Conservation (phyloP, 37 sponge, comb jelly and placozoan genomes). For the Dysidea cf. avara region DNA sequence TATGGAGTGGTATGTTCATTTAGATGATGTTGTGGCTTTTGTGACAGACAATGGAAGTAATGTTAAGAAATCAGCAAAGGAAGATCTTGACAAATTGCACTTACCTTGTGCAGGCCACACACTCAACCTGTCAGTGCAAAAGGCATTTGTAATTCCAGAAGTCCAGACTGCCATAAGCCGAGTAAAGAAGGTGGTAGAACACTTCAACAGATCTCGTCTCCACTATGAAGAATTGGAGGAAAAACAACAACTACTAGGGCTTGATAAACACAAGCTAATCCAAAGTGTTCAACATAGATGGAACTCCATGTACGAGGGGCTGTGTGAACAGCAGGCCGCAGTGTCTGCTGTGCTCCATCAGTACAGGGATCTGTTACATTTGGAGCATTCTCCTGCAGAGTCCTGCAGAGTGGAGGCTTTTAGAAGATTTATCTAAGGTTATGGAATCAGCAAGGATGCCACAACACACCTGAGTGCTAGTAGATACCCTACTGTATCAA, state of each 20-base stretch:
- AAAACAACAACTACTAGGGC: too few relatives aligned
- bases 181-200: not conserved
- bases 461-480: conserved; percentile 19
- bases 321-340: conserved; percentile 33
- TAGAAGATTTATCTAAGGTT: conserved; percentile 13
- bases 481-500: conserved; percentile 9
- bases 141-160: not conserved
- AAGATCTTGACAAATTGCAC: conserved; percentile 9
- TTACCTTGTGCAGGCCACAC: conserved; percentile 31
- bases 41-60: conserved; percentile 29
- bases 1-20: too few relatives aligned
- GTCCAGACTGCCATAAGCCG: not conserved
- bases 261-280: conserved; percentile 23
- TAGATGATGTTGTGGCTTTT: conserved; percentile 12
- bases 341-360: conserved; percentile 14
- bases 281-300: too few relatives aligned
- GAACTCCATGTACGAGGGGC: conserved; percentile 16
- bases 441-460: conserved; percentile 16
- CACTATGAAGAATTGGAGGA: conserved; percentile 5
- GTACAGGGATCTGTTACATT: conserved; percentile 2
- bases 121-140: conserved; percentile 9
- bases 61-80: conserved; percentile 16
- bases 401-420: conserved; percentile 20
- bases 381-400: conserved; percentile 22
- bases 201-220: conserved; percentile 5